phyloP scores from a whole-genome alignment of 2,888 invertebrate species.

The Philopedon plagiatum region DNA sequence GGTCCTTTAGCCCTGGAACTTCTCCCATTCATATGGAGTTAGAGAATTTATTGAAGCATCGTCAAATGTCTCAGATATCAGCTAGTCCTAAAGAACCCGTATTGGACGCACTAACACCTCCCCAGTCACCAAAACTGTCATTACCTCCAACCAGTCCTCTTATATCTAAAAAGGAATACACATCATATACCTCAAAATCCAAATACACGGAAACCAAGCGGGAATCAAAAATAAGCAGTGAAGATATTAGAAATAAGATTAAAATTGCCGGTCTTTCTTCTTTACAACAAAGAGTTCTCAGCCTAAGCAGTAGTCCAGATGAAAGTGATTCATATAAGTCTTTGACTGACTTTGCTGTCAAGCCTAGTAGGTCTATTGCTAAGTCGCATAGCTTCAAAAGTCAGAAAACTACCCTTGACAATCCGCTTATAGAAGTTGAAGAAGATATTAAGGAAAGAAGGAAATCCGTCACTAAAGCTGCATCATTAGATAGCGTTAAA shows the following conservation, averaged over 20 bases:
- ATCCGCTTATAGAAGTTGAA: constrained; percentile 39
- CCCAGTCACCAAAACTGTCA: constrained; percentile 13
- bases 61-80: constrained; percentile 52
- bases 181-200: constrained; percentile 36
- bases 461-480: constrained; percentile 60
- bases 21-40: constrained; percentile 64
- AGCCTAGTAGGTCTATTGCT: constrained; percentile 74
- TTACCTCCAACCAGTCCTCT: not conserved
- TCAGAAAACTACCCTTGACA: constrained; percentile 53
- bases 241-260: constrained; percentile 63
- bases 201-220: constrained; percentile 21
- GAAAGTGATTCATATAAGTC: constrained; percentile 62
- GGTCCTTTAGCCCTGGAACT: constrained; percentile 50
- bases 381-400: constrained; percentile 82
- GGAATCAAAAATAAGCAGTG: constrained; percentile 49
- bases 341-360: constrained; percentile 64
- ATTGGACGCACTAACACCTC: constrained; percentile 15
- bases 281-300: constrained; percentile 72
- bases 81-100: constrained; percentile 5
- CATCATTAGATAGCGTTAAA: constrained; percentile 74
- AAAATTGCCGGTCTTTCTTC: constrained; percentile 72
- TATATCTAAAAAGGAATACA: constrained; percentile 13
- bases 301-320: constrained; percentile 66
- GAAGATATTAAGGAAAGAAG: constrained; percentile 45
- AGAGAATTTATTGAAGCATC: constrained; percentile 63